phyloP scores from a whole-genome alignment of 2,797 vertebrate genomes.

The Trichosurus vulpecula region DNA sequence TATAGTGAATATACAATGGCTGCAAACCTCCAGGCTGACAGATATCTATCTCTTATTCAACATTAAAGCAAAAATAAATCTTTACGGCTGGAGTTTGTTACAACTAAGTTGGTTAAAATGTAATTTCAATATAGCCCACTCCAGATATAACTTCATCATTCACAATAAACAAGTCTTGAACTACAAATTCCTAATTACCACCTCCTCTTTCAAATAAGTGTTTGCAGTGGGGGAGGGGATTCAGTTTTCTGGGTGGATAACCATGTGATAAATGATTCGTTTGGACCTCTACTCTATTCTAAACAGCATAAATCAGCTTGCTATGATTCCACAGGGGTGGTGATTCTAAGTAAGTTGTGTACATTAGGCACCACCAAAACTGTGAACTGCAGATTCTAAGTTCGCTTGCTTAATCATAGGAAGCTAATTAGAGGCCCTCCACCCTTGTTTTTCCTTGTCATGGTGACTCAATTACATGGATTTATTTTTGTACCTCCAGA shows the following conservation, averaged over 20 bases:
- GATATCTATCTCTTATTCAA: background rate
- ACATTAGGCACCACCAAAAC: too few species aligned
- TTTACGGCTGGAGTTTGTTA: background rate
- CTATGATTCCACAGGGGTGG: background rate
- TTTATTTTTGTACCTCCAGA: background rate
- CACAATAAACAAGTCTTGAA: too few species aligned
- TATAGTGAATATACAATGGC: too few species aligned
- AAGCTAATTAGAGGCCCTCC: too few species aligned
- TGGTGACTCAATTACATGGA: background rate
- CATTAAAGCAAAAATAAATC: too few species aligned
- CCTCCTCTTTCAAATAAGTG: background rate
- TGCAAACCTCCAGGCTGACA: background rate
- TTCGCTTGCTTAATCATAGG: background rate
- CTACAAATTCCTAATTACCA: background rate
- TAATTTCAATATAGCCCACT: too few species aligned
- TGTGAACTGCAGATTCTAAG: background rate
- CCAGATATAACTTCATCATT: too few species aligned
- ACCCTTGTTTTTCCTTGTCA: background rate
- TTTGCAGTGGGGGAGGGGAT: background rate
- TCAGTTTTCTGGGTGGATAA: background rate
- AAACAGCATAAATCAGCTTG: background rate
- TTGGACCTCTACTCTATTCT: background rate
- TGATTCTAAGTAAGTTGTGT: background rate
- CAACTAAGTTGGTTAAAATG: too few species aligned
- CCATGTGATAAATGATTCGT: background rate